phyloP scores from a whole-genome alignment of 2,888 invertebrate genomes.

The Ornithoptera priamus region DNA sequence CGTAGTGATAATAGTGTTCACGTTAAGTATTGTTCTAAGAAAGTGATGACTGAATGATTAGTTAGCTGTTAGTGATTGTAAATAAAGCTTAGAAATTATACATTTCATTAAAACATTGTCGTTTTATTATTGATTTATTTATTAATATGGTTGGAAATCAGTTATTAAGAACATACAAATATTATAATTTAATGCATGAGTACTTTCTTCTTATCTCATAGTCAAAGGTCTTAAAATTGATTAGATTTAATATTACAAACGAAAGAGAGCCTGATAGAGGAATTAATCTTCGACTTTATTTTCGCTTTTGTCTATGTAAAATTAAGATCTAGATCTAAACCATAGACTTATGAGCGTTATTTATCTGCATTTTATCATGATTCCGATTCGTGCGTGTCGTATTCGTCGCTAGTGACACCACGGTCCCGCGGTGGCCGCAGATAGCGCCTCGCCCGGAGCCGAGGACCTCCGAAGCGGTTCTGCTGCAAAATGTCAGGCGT shows the following conservation, averaged over 20 bases:
- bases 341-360: neutral
- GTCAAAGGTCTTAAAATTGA: too few species aligned
- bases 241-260: too few species aligned
- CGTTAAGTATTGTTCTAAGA: slow-evolving; percentile 71
- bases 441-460: slow-evolving; percentile 32
- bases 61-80: slow-evolving; percentile 75
- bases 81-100: slow-evolving; percentile 79
- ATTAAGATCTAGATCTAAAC: too few species aligned
- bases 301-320: too few species aligned
- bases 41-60: slow-evolving; percentile 76
- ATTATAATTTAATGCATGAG: too few species aligned
- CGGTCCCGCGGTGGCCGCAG: slow-evolving; percentile 45
- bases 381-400: slow-evolving; percentile 68
- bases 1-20: slow-evolving; percentile 79
- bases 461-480: slow-evolving; percentile 33
- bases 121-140: slow-evolving; percentile 50
- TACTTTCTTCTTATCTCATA: too few species aligned
- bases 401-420: slow-evolving; percentile 66
- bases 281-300: too few species aligned
- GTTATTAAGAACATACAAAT: neutral
- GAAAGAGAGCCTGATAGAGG: too few species aligned
- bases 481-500: slow-evolving; percentile 41
- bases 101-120: slow-evolving; percentile 66
- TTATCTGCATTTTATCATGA: slow-evolving; percentile 32
- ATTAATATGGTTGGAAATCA: neutral